Evolutionary conservation across 2,888 invertebrate genomes (phyloP), one percentile per base, ranked within the genome.

Genomic region (Campopleginae sp.): DNA sequence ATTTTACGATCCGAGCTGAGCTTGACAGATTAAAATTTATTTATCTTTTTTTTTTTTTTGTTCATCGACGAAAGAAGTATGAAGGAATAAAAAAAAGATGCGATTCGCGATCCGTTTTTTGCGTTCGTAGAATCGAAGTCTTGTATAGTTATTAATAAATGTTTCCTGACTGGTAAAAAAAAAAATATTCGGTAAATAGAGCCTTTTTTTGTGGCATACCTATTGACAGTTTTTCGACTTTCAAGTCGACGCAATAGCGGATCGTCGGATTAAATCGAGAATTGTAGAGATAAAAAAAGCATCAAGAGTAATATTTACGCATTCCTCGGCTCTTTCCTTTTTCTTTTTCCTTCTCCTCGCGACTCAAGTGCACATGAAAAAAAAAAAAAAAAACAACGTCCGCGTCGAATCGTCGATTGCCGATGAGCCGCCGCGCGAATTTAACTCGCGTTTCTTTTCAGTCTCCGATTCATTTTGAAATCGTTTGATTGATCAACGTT

Each of bases 321-420:
- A 76, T 48, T 38, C 14, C 46, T 31, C 82, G 54, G 75, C 80
- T 82, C 38, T 51, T 31, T 27, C 54, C 10, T 44, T 38, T 19
- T 58, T 72, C 65, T 68, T 58, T 46, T 58, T 23, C 31, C 31
- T 58, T 14, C 6, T 58, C 63, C 63, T 54, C 44, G 46, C 42
- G 17, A n/a, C 19, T 10, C 48, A 31, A 61, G 46, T 38, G 27
- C 71, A 51, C 51, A 51, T 46, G 14, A 48, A 44, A 46, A 23
- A 54, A 33, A 51, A 27, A 3, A 51, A 8, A 54, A 51, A 5
- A 17, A 31, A 19, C 54, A 51, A 65, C 38, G 63, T 33, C 31
- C 51, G 48, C 58, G 71, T 58, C 75, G 82, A 82, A 82, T 85
- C 82, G 82, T 80, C 61, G 82, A 85, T 85, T 48, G 82, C 58